Evolutionary conservation across 2,797 vertebrate genomes (phyloP).

Genomic region (Lycodopsis pacificus): DNA sequence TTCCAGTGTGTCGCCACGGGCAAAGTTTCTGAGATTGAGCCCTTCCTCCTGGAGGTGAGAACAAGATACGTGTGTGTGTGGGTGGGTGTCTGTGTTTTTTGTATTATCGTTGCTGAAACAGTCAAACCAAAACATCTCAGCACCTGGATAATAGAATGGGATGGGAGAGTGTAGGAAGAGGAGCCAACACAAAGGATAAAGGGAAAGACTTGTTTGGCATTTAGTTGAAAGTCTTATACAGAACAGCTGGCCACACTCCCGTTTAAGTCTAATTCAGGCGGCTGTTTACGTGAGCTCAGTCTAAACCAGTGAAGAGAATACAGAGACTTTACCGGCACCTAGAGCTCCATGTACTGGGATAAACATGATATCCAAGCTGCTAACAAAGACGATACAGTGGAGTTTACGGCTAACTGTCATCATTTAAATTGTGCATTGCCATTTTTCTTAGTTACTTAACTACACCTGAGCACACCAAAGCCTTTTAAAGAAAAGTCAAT

Average conservation of each 20-base stretch:
- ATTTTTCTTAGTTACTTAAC: not conserved
- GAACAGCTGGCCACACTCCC: not conserved
- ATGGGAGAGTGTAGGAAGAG: not conserved
- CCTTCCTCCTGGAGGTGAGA: slow-evolving; percentile 85
- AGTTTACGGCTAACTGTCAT: not conserved
- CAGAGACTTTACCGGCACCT: not conserved
- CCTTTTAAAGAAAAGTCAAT: too few species aligned
- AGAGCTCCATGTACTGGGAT: not conserved
- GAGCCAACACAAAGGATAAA: slow-evolving; percentile 15
- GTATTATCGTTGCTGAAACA: not conserved
- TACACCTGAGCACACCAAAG: too few species aligned
- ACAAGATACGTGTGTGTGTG: not conserved
- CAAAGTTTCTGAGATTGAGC: slow-evolving; percentile 89
- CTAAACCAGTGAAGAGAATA: slow-evolving; percentile 7
- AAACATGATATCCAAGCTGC: not conserved
- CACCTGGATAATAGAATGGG: slow-evolving; percentile 7
- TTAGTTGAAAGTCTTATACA: slow-evolving; percentile 16
- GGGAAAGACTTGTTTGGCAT: slow-evolving; percentile 6
- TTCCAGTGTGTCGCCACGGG: slow-evolving; percentile 97
- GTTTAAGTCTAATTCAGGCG: slow-evolving; percentile 14
- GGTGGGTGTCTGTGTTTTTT: slow-evolving; percentile 1
- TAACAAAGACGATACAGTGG: not conserved
- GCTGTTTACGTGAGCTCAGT: slow-evolving; percentile 18
- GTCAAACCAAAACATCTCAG: slow-evolving; percentile 7
- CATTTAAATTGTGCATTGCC: not conserved